Evolutionary conservation across 2,797 vertebrate species (phyloP), one percentile per base, ranked within the genome.

Genomic region (Phataginus tricuspis): DNA sequence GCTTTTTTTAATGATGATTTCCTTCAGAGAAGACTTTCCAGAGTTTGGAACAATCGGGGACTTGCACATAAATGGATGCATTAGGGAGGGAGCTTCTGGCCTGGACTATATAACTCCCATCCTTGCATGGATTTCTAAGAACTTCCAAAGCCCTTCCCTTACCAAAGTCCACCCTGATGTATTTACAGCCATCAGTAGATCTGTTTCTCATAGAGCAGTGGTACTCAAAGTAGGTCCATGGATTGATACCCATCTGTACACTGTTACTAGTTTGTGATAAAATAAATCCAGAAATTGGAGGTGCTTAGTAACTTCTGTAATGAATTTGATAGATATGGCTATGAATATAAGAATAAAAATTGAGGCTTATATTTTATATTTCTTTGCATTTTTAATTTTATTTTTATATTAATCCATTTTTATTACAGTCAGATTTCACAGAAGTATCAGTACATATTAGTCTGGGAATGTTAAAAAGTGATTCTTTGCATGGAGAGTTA

Each of bases 361-460:
- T 11, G 37, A 11, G 29, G 31, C 31, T 89, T 53, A 49, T 85
- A 16, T 71, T 68, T 83, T 49, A 34, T 49, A 57, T 51, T 31
- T 79, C 25, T 57, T 21, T 89, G 23, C 74, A 77, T 61, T 90
- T 89, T 91, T 87, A 7, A 72, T 71, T 91, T 89, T n/a, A 83
- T 83, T 71, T 82, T 57, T 63, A 64, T 42, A 49, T 51, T 34
- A 79, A 74, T 63, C 11, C 45, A 63, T 59, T 88, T 86, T 68
- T 57, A n/a, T 45, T 74, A 82, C 2, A 49, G 72, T 16, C 61
- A 1, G 25, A 79, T 86, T 94, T 97, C 42, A 92, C 14, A 21
- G 78, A 82, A 53, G 7, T 64, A 59, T 86, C 29, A 66, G 55
- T 19, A 78, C 29, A 57, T 8, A n/a, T 31, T 53, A 57, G 55